A percentile compares a stretch with the other conserved stretches of the same genome.
Evolutionary conservation across 2,888 invertebrate species (phyloP).

Genomic region (Brenthis daphne): DNA sequence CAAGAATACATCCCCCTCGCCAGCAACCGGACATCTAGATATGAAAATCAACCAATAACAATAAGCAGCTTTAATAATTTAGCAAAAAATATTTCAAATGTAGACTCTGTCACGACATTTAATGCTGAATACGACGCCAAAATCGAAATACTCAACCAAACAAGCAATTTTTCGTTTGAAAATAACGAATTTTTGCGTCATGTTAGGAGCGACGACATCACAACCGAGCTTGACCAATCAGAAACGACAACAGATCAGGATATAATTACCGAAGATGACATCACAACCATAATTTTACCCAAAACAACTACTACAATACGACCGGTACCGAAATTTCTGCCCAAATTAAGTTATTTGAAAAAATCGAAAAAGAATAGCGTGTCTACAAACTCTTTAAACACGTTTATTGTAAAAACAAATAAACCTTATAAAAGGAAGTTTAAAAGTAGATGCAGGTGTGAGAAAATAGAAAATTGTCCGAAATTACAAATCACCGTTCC

Average conservation of each 20-base stretch:
- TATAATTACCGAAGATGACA: slow-evolving; percentile 34
- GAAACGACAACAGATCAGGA: slow-evolving; percentile 30
- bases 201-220: slow-evolving; percentile 28
- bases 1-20: not conserved
- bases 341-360: slow-evolving; percentile 65
- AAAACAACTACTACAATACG: slow-evolving; percentile 43
- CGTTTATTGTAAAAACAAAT: slow-evolving; percentile 53
- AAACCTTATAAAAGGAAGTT: slow-evolving; percentile 57
- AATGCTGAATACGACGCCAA: not conserved
- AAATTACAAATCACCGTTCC: slow-evolving; percentile 75
- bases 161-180: slow-evolving; percentile 38
- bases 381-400: slow-evolving; percentile 37
- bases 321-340: slow-evolving; percentile 49
- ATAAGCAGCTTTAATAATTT: slow-evolving; percentile 16
- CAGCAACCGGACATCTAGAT: not conserved
- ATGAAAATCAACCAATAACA: slow-evolving; percentile 11
- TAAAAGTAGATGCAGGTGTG: slow-evolving; percentile 70
- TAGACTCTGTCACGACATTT: not conserved
- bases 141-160: slow-evolving; percentile 47
- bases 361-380: slow-evolving; percentile 46
- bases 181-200: slow-evolving; percentile 22
- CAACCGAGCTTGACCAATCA: slow-evolving; percentile 39
- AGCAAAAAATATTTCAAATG: slow-evolving; percentile 35
- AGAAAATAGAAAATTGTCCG: slow-evolving; percentile 75
- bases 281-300: slow-evolving; percentile 40